phyloP scores from a whole-genome alignment of 35 echinoderm and acorn worm species.

The Stichopus chloronotus region DNA sequence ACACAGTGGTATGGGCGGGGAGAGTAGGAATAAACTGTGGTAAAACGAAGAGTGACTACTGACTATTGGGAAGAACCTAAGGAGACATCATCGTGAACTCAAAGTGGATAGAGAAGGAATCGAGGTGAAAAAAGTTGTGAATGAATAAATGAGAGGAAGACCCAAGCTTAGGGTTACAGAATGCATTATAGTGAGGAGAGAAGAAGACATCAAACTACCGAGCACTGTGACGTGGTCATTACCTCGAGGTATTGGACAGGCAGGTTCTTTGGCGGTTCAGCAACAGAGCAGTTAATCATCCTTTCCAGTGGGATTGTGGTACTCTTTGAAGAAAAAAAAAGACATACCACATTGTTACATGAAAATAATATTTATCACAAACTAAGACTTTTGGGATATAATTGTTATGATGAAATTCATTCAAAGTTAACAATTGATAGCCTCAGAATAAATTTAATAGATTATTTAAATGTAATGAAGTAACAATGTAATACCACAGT shows the following conservation, averaged over 20 bases:
- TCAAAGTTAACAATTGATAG: too few species aligned
- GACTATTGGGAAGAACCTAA: not conserved
- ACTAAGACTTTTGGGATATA: too few species aligned
- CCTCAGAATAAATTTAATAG: too few species aligned
- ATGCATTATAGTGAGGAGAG: not conserved
- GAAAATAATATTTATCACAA: not conserved
- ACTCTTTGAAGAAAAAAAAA: not conserved
- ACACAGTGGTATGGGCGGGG: too few species aligned
- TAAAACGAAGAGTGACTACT: too few species aligned
- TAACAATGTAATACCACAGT: too few species aligned
- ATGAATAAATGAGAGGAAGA: not conserved
- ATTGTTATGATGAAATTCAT: too few species aligned
- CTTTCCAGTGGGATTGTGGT: not conserved
- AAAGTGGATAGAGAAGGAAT: not conserved
- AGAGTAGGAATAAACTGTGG: too few species aligned
- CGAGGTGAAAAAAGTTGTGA: not conserved
- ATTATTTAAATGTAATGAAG: too few species aligned
- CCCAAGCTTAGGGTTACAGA: not conserved
- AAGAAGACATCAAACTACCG: not conserved
- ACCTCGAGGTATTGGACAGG: not conserved
- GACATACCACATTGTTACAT: not conserved
- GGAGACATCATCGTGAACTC: not conserved
- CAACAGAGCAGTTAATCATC: not conserved
- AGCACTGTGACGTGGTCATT: not conserved
- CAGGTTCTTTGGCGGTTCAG: not conserved